A percentile compares a stretch with the other conserved stretches of the same genome.
These are phyloP conservation scores for Zapornia atra DNA, from an alignment of 2,113 vertebrate species.

Conservation along the genomic window DNA sequence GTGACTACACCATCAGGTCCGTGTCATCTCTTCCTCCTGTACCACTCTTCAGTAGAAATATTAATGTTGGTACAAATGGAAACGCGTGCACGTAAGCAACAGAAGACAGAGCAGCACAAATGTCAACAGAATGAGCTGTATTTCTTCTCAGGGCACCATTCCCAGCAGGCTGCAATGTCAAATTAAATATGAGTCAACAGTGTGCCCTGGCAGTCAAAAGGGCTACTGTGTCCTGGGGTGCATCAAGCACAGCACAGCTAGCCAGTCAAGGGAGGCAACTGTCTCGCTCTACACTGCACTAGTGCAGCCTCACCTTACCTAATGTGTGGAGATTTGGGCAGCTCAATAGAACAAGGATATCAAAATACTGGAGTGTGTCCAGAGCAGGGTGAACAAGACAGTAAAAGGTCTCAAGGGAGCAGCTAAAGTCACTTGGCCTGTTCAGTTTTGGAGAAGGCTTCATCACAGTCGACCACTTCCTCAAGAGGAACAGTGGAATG, in stretches of 20 bases:
- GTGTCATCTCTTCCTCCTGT: neutral
- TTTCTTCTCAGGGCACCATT: neutral
- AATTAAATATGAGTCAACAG: neutral
- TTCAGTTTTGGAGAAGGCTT: neutral
- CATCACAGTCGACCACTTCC: neutral
- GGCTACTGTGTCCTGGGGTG: neutral
- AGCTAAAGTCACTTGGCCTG: neutral
- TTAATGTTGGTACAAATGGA: neutral
- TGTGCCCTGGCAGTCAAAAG: neutral
- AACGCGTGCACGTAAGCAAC: neutral
- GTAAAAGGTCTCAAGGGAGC: neutral
- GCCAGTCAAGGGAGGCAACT: fast-evolving
- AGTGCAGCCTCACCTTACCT: neutral
- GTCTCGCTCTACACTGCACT: neutral
- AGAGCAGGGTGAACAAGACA: neutral
- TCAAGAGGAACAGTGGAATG: neutral
- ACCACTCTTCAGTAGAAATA: neutral
- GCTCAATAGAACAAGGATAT: neutral
- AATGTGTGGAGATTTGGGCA: neutral
- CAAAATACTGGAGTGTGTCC: neutral
- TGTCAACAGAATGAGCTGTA: neutral
- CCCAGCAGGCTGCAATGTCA: neutral
- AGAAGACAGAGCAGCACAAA: neutral
- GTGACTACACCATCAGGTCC: neutral
- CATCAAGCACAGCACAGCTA: neutral